Evolutionary conservation across 2,888 invertebrate genomes (phyloP).

Genomic region (Dynastes grantii): DNA sequence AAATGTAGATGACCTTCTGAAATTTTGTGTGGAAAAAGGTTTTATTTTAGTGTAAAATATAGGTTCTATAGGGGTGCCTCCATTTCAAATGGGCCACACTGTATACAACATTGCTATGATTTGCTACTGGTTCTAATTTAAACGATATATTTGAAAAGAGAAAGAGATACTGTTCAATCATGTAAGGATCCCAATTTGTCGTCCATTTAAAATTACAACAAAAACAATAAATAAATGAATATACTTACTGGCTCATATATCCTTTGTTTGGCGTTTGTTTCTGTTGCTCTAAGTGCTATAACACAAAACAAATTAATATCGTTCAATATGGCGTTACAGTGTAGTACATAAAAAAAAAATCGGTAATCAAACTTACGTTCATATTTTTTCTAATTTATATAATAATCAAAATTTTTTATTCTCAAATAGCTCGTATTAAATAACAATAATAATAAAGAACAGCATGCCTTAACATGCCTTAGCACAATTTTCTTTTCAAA

Average conservation of each 20-base stretch:
- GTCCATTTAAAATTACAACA: too few species aligned
- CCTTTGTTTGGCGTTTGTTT: slow-evolving; percentile 80
- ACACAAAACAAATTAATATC: slow-evolving; percentile 57
- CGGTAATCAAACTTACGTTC: neutral
- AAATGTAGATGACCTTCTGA: too few species aligned
- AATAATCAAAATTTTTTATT: neutral
- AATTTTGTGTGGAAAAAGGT: too few species aligned
- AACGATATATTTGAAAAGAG: too few species aligned
- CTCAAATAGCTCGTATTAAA: neutral
- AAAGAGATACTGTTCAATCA: too few species aligned
- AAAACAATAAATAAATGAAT: slow-evolving; percentile 48
- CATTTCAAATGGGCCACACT: too few species aligned
- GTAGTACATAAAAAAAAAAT: neutral
- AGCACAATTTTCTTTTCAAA: neutral
- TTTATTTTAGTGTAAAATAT: too few species aligned
- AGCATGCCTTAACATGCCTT: slow-evolving; percentile 2
- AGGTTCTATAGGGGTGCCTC: too few species aligned
- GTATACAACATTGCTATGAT: too few species aligned
- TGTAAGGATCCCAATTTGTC: too few species aligned
- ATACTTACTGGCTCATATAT: slow-evolving; percentile 85
- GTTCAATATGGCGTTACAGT: neutral
- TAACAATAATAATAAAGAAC: neutral
- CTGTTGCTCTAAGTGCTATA: slow-evolving; percentile 82
- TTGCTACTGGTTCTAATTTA: too few species aligned
- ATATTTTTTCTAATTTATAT: neutral